These are phyloP conservation scores for Actinia tenebrosa DNA, from an alignment of 64 coral and sea anemone genomes.

Conservation along the genomic window DNA sequence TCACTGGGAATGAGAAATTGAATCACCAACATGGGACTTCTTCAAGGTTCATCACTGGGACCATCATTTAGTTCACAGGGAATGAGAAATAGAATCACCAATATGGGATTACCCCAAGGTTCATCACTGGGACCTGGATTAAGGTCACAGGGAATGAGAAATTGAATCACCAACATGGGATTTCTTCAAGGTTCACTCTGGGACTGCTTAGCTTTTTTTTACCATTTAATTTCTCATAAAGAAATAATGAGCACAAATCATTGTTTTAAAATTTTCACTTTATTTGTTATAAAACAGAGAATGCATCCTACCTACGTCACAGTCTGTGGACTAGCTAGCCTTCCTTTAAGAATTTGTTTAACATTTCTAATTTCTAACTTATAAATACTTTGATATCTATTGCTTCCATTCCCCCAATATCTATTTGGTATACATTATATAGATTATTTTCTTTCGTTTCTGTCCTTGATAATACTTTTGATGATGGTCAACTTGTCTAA, in stretches of 20 bases:
- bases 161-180: too few species aligned
- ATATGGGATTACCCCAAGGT: too few species aligned
- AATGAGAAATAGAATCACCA: too few species aligned
- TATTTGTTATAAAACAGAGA: constrained; percentile 13
- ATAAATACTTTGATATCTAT: constrained; percentile 4
- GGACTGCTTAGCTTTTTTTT: too few species aligned
- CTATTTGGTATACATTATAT: constrained; percentile 9
- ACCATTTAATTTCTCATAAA: not conserved
- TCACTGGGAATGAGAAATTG: too few species aligned
- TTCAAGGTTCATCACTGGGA: too few species aligned
- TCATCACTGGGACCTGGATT: too few species aligned
- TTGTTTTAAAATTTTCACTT: constrained; percentile 9
- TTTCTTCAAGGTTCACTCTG: too few species aligned
- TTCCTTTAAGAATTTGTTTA: constrained; percentile 10
- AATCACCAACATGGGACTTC: too few species aligned
- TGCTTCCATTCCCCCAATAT: constrained; percentile 8
- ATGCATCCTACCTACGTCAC: constrained; percentile 1
- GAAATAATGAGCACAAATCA: not conserved
- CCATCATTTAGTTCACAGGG: too few species aligned
- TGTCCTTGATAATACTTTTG: not conserved
- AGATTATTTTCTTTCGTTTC: not conserved
- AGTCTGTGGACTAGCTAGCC: not conserved
- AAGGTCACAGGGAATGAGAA: too few species aligned
- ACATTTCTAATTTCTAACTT: not conserved
- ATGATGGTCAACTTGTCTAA: not conserved